A percentile compares a stretch with the other conserved stretches of the same genome.
Evolutionary conservation across 2,888 invertebrate genomes (phyloP).

Genomic region (Pollenia amentaria): DNA sequence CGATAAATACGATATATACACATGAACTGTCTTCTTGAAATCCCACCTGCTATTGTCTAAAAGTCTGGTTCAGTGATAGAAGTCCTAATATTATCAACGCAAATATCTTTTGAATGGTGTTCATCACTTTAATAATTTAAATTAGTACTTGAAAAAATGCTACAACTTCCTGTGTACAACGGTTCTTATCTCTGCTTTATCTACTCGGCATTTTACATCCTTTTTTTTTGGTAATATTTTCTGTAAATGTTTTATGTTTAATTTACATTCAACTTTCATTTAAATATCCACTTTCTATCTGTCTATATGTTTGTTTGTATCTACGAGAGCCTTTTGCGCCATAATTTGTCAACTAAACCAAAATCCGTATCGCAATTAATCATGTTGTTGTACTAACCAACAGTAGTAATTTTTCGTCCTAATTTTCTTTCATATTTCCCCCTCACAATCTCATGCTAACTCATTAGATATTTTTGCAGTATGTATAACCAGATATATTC

Average conservation of each 20-base stretch:
- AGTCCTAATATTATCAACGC: too few relatives aligned
- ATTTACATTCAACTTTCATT: slow-evolving; percentile 6
- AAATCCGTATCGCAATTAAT: slow-evolving; percentile 76
- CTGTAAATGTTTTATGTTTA: neutral
- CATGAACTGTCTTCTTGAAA: too few relatives aligned
- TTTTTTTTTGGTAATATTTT: neutral
- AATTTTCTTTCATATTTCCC: slow-evolving; percentile 35
- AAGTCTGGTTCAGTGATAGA: too few relatives aligned
- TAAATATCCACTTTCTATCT: neutral
- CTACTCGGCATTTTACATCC: neutral
- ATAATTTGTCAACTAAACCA: slow-evolving; percentile 76
- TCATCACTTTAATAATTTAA: too few relatives aligned
- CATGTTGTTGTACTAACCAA: slow-evolving; percentile 56
- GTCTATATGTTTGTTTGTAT: neutral
- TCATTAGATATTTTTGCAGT: neutral
- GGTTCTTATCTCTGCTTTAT: neutral
- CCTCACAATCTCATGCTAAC: neutral
- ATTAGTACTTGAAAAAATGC: too few relatives aligned
- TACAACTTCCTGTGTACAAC: neutral
- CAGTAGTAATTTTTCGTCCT: slow-evolving; percentile 53
- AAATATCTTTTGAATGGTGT: too few relatives aligned
- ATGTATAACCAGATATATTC: slow-evolving; percentile 34
- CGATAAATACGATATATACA: too few relatives aligned
- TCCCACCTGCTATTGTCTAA: too few relatives aligned
- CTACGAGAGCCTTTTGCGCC: slow-evolving; percentile 58